Evolutionary conservation across 2,797 vertebrate species (phyloP), one percentile per base, ranked within the genome.

Genomic region (Chelon labrosus): DNA sequence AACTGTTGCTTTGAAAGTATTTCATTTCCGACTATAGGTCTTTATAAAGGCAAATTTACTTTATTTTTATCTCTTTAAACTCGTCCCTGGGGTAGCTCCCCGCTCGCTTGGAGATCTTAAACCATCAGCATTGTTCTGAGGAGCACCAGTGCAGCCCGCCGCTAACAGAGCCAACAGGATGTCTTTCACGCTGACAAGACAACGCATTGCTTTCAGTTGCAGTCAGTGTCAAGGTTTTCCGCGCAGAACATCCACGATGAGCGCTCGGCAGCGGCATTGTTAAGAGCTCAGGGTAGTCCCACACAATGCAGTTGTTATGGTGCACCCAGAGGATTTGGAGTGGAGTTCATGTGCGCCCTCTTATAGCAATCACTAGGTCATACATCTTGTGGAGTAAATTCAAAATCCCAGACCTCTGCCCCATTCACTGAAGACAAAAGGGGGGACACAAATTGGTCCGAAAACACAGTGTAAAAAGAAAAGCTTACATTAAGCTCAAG

Each of bases 401-500:
- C 83, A 81, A 87, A 91, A 90, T 91, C 89, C 89, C 85, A 85
- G 86, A 89, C 74, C 88, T 91, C 88, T 89, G 86, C 89, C 92
- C 88, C 91, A 88, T 93, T 92, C 88, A 88, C 88, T 88, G 87
- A 92, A 94, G 89, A 95, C 90, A 93, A 94, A 95, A 91, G 80
- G 87, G 85, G 80, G 85, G 90, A 89, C 92, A 92, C 91, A 95
- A 95, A 96, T 95, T 96, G 95, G 93, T 94, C 93, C 82, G 88
- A 93, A 94, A 95, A 91, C 89, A 90, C 90, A 93, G 93, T 80
- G 90, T 96, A 95, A 96, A 93, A 93, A 95, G 95, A 95, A 93
- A 92, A 91, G 85, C 94, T 94, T 91, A 89, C 93, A 94, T 94
- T 95, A 94, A 85, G 93, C 95, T 96, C 93, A 95, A 96, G 95